phyloP scores from a whole-genome alignment of 1,140 invertebrate species.

The Bombus difficillimus region DNA sequence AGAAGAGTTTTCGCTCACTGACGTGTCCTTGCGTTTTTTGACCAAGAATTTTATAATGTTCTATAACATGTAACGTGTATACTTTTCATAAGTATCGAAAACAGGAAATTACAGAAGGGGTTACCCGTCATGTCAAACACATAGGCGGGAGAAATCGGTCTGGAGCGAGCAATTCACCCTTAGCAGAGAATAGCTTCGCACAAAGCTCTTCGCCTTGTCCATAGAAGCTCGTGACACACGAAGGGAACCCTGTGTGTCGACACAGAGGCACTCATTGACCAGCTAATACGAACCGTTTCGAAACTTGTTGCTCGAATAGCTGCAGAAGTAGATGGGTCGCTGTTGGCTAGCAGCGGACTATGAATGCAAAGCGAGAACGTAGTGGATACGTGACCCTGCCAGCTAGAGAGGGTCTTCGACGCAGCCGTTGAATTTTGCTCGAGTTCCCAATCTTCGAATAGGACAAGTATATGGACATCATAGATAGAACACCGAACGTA shows the following conservation, averaged over 20 bases:
- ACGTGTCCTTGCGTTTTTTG: too few species aligned
- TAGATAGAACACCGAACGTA: too few species aligned
- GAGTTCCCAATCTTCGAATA: background rate
- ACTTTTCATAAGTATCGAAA: too few species aligned
- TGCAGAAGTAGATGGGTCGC: conserved; percentile 11
- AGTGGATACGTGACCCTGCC: background rate
- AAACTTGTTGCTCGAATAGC: conserved; percentile 40
- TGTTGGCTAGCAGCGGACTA: background rate
- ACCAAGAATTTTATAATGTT: too few species aligned
- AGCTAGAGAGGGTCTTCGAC: background rate
- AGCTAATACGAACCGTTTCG: conserved; percentile 19
- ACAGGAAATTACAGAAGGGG: too few species aligned
- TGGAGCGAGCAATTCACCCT: background rate
- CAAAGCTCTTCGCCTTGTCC: background rate
- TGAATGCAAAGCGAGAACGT: conserved; percentile 35
- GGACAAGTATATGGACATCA: background rate
- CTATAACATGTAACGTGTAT: too few species aligned
- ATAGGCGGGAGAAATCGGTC: too few species aligned
- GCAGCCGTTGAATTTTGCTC: background rate
- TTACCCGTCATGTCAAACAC: too few species aligned
- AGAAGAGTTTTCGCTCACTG: too few species aligned
- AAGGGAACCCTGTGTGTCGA: background rate
- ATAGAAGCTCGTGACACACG: background rate
- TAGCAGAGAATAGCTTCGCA: background rate
- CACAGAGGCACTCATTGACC: background rate